Evolutionary conservation across 2,797 vertebrate genomes (phyloP), one percentile per base, ranked within the genome.

Genomic region (Hypotaenidia okinawae): DNA sequence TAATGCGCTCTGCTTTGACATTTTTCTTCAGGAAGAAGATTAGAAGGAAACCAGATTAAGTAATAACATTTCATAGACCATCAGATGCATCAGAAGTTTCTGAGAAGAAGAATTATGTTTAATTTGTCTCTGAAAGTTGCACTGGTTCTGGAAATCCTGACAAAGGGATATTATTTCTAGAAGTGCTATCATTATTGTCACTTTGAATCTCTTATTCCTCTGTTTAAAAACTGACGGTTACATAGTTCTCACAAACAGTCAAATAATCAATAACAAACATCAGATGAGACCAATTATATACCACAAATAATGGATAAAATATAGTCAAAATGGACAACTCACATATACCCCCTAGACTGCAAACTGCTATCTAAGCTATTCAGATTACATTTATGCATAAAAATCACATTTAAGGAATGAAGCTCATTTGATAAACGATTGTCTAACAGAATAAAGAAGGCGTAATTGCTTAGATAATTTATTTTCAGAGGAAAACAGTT

Each of bases 391-490:
- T 91, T 87, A 86, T 73, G 51, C 62, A 91, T 89, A 92, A 92
- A 90, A 89, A 78, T 78, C 32, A 55, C 59, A 92, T 89, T 94
- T 89, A 81, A 78, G 64, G 23, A 92, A 75, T 41, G 58, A 87
- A 88, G 21, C 7, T 90, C 25, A 87, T 93, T 88, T 93, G 82
- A 96, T 93, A 93, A 93, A 94, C 1, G 11, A 86, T 81, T 95
- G 45, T 89, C 49, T 85, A 94, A 93, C 72, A 81, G 79, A 91
- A 96, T 87, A 91, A 94, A 92, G 89, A 94, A 96, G 68, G 54
- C 2, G 6, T 86, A 97, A 96, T 93, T 93, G 84, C 89, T 93
- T 75, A 84, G 82, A 93, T 93, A 95, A 96, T 96, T 92, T 95
- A 94, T 95, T 94, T 92, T 95, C 84, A 82, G 1, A 13, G 66